Evolutionary conservation across 2,113 vertebrate species (phyloP).

Genomic region (Cervus canadensis): DNA sequence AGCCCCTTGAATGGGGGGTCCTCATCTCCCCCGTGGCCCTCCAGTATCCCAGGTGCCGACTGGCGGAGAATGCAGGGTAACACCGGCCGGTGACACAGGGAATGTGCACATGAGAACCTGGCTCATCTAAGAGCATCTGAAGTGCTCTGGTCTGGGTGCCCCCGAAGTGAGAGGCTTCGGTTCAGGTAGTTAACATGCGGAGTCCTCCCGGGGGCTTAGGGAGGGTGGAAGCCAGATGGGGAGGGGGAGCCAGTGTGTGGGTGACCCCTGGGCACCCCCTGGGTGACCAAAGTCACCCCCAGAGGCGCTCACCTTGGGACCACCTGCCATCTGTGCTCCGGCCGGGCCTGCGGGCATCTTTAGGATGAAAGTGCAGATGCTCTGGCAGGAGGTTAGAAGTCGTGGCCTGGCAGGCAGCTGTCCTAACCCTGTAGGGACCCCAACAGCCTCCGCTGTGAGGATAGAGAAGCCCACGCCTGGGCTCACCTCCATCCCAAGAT

Average conservation of each 20-base stretch:
- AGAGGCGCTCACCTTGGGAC: background rate
- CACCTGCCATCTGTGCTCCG: background rate
- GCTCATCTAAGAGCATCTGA: background rate
- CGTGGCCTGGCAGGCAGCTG: background rate
- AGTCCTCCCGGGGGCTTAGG: background rate
- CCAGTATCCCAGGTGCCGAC: background rate
- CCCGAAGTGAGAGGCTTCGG: background rate
- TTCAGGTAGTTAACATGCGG: background rate
- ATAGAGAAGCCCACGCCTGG: background rate
- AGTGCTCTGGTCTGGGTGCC: background rate
- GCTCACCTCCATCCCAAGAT: background rate
- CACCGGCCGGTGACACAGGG: background rate
- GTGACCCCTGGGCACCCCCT: background rate
- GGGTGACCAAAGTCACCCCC: background rate
- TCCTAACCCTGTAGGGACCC: background rate
- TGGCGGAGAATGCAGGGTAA: background rate
- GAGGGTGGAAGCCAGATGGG: background rate
- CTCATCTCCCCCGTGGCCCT: background rate
- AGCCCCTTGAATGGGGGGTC: background rate
- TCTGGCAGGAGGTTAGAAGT: background rate
- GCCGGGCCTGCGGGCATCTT: background rate
- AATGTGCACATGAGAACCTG: background rate
- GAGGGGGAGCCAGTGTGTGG: rapidly evolving
- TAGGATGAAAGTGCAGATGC: background rate
- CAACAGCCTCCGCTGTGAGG: background rate